phyloP scores from a whole-genome alignment of 2,888 invertebrate species.

The Acrobasis repandana region DNA sequence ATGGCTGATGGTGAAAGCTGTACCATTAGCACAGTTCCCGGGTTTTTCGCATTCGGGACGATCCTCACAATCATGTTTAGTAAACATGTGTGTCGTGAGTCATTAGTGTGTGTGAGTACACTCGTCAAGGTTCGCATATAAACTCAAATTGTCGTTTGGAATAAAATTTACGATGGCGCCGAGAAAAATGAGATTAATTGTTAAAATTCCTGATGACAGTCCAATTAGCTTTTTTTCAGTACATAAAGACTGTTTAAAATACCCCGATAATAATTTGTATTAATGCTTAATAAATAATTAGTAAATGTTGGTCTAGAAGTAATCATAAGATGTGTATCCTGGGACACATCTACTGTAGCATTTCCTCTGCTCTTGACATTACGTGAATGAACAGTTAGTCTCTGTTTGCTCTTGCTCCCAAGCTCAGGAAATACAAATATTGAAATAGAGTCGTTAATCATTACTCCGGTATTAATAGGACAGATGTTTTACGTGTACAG shows the following conservation, averaged over 20 bases:
- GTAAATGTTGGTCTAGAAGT: not conserved
- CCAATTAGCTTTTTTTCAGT: conserved; percentile 8
- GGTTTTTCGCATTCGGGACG: conserved; percentile 1
- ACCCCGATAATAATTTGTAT: not conserved
- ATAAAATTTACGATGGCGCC: conserved; percentile 28
- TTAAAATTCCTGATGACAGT: not conserved
- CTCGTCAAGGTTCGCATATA: not conserved
- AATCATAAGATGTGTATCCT: too few species aligned
- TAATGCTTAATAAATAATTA: not conserved
- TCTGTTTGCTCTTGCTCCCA: not conserved
- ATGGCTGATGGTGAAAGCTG: conserved; percentile 12
- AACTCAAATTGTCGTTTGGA: conserved; percentile 18
- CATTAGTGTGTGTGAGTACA: conserved; percentile 1
- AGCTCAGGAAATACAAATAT: not conserved
- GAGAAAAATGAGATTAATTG: not conserved
- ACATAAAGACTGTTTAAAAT: not conserved
- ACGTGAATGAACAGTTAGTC: too few species aligned
- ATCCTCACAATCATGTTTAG: not conserved
- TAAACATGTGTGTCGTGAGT: conserved; percentile 1
- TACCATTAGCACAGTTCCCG: conserved; percentile 25
- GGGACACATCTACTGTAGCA: too few species aligned
- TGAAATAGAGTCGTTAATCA: not conserved
- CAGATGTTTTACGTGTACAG: not conserved
- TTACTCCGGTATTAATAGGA: not conserved
- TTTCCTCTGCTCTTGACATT: too few species aligned